Evolutionary conservation across 2,888 invertebrate genomes (phyloP), one percentile per base, ranked within the genome.

Genomic region (Parnassius orleans): DNA sequence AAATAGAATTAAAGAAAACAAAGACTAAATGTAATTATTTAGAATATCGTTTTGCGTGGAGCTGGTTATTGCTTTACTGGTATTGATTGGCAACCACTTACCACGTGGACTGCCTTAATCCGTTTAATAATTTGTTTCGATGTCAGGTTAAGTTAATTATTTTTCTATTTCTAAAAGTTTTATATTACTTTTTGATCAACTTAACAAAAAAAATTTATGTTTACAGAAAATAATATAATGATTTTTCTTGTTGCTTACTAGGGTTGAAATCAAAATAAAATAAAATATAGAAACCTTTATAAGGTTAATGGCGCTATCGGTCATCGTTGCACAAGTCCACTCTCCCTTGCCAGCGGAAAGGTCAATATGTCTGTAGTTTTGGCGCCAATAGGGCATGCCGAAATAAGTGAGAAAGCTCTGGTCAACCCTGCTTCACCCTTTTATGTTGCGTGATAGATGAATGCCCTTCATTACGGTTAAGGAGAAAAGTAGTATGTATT

Each of bases 391-490:
- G 81, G 80, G 79, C 82, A 79, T 75, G 74, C 72, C 78, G 84
- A 79, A 84, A 83, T 83, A 86, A 84, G 84, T 86, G 87, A 83
- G 83, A 84, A 87, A 87, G 79, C 80, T 83, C 80, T 78, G 81
- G 81, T 83, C 85, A 82, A 80, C 83, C 83, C 86, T 74, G 75
- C 75, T 79, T 80, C 80, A 86, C 88, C 90, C 90, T 87, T 90
- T 54, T 84, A 56, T 84, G 82, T 81, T 81, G 81, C 76, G 87
- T 90, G 88, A 90, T 89, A 87, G 87, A 90, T 90, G 87, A 78
- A 80, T 75, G 74, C 69, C 68, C 75, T 76, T 76, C 76, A 78
- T 77, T 78, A 77, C 74, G 77, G 75, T 69, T 72, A 73, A 70
- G 73, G 75, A 73, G 73, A 72, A 76, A 81, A 81, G 78, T 79